These are phyloP conservation scores for Brachynemurus nebulosus DNA, from an alignment of 2,888 invertebrate species.

Conservation along the genomic window DNA sequence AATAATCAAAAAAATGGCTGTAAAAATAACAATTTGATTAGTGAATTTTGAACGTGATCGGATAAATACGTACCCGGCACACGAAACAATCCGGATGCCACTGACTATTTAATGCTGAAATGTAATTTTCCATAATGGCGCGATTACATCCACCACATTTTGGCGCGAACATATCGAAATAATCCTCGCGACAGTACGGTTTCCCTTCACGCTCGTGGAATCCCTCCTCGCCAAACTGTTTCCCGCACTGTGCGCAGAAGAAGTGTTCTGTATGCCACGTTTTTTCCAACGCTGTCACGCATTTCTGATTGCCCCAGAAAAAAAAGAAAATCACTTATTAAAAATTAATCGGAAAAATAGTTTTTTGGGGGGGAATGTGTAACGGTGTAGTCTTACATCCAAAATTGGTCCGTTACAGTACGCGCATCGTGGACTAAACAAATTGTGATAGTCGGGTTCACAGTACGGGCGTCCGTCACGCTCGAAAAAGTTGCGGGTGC, in stretches of 20 bases:
- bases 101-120: slow-evolving; percentile 91
- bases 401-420: slow-evolving; percentile 98
- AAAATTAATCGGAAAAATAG: background rate
- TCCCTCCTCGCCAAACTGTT: slow-evolving; percentile 93
- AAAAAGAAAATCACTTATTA: slow-evolving; percentile 8
- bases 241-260: slow-evolving; percentile 95
- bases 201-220: slow-evolving; percentile 95
- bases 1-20: slow-evolving; percentile 6
- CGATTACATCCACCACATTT: slow-evolving; percentile 93
- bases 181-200: slow-evolving; percentile 91
- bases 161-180: slow-evolving; percentile 95
- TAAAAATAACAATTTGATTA: slow-evolving; percentile 5
- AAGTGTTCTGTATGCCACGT: slow-evolving; percentile 99
- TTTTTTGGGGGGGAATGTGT: slow-evolving; percentile 4
- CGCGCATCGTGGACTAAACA: slow-evolving; percentile 96
- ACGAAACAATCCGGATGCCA: slow-evolving; percentile 99
- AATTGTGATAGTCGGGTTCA: slow-evolving; percentile 95
- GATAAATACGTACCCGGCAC: slow-evolving; percentile 76
- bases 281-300: slow-evolving; percentile 92
- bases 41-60: no score
- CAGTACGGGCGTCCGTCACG: slow-evolving; percentile 94
- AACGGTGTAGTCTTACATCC: slow-evolving; percentile 60
- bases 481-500: slow-evolving; percentile 97
- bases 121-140: slow-evolving; percentile 96
- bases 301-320: slow-evolving; percentile 72